phyloP scores from a whole-genome alignment of 64 coral and sea anemone species.

The Actinia equina region DNA sequence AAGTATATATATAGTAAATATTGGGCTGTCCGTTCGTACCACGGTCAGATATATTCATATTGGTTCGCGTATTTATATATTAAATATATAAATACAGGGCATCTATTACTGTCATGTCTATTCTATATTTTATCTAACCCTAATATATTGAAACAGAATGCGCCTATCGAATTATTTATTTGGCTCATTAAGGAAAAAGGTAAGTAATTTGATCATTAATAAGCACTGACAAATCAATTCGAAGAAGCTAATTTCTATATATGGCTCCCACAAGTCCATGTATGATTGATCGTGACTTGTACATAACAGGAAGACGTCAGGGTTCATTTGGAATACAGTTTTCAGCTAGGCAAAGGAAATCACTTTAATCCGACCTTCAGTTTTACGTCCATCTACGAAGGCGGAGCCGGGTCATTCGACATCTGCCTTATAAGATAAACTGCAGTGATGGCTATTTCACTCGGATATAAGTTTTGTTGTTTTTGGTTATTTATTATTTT shows the following conservation, averaged over 20 bases:
- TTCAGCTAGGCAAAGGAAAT: neutral
- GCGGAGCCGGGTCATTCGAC: too few relatives aligned
- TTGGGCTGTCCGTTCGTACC: neutral
- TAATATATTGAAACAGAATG: neutral
- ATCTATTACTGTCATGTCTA: neutral
- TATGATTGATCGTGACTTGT: neutral
- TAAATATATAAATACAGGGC: neutral
- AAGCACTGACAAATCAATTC: neutral
- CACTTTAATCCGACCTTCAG: neutral
- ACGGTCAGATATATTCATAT: neutral
- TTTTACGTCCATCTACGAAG: too few relatives aligned
- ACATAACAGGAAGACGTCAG: neutral
- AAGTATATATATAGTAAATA: neutral
- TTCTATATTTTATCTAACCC: neutral
- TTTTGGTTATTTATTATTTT: too few relatives aligned
- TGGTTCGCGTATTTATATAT: neutral
- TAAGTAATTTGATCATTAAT: neutral
- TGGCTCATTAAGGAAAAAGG: slow-evolving; percentile 4
- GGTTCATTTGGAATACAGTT: neutral
- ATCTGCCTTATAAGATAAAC: too few relatives aligned
- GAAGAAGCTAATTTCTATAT: neutral
- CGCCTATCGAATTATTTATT: neutral
- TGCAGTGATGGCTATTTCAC: too few relatives aligned
- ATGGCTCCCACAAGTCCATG: neutral
- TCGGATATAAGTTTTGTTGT: too few relatives aligned